Evolutionary conservation across 1,140 invertebrate species (phyloP).

Genomic region (Akabosia matsudoensis): DNA sequence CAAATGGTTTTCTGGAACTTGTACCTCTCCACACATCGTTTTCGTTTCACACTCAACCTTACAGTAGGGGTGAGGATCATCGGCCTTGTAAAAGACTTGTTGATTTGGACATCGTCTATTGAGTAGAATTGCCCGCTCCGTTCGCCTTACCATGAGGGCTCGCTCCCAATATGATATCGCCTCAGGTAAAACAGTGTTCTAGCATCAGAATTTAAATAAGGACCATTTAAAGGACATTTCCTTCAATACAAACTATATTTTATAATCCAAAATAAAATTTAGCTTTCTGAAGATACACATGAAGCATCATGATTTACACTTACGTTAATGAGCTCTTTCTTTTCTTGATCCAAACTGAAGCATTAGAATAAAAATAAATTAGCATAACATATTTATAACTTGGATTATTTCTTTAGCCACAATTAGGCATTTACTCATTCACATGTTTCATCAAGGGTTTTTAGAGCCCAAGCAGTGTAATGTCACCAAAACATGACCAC

Average conservation of each 20-base stretch:
- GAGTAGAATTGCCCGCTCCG: constrained; percentile 75
- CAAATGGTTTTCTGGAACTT: constrained; percentile 84
- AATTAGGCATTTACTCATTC: not conserved
- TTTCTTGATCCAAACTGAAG: constrained; percentile 70
- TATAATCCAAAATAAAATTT: too few relatives aligned
- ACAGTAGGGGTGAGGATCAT: constrained; percentile 76
- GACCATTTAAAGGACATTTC: too few relatives aligned
- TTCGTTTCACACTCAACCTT: constrained; percentile 75
- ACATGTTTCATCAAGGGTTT: too few relatives aligned
- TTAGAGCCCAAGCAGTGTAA: too few relatives aligned
- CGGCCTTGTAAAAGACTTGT: constrained; percentile 71
- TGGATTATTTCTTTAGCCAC: not conserved
- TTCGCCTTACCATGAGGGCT: constrained; percentile 80
- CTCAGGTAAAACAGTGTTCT: constrained; percentile 85
- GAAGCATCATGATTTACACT: constrained; percentile 50
- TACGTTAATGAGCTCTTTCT: constrained; percentile 82
- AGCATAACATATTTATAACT: not conserved
- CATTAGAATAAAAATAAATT: not conserved
- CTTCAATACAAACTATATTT: too few relatives aligned
- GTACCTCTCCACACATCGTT: constrained; percentile 92
- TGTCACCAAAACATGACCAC: not conserved
- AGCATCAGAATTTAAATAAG: constrained; percentile 48
- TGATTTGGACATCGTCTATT: constrained; percentile 57
- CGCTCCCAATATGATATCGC: constrained; percentile 90
- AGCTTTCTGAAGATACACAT: too few relatives aligned